Evolutionary conservation across 2,797 vertebrate genomes (phyloP).

Genomic region (Tapera naevia): DNA sequence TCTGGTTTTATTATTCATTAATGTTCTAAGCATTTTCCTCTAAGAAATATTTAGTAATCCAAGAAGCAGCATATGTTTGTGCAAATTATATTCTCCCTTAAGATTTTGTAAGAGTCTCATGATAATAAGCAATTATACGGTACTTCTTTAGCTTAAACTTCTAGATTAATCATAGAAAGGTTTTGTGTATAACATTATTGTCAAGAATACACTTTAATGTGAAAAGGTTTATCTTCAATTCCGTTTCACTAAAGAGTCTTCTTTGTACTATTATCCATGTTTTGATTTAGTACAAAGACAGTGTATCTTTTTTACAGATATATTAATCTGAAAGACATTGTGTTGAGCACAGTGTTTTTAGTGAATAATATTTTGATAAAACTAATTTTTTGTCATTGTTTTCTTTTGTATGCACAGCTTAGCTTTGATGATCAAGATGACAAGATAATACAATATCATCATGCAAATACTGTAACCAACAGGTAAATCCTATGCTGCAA

Average conservation of each 20-base stretch:
- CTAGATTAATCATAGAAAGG: slow-evolving; percentile 35
- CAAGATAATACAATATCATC: background rate
- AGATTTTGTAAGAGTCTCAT: slow-evolving; percentile 19
- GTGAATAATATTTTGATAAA: slow-evolving; percentile 34
- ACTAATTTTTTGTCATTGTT: background rate
- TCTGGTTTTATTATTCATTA: slow-evolving; percentile 30
- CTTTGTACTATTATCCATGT: background rate
- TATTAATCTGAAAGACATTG: background rate
- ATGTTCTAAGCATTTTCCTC: background rate
- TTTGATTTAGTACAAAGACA: slow-evolving; percentile 9
- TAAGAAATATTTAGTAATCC: slow-evolving; percentile 39
- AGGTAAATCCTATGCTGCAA: background rate
- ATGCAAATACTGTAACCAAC: background rate
- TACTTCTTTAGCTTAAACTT: slow-evolving; percentile 35
- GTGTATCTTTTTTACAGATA: background rate
- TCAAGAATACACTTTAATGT: background rate
- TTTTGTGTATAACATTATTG: slow-evolving; percentile 3
- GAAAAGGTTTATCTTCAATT: slow-evolving; percentile 27
- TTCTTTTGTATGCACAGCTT: background rate
- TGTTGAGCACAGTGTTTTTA: background rate
- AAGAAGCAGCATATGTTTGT: slow-evolving; percentile 36
- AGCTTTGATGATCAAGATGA: slow-evolving; percentile 7
- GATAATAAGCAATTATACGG: slow-evolving; percentile 7
- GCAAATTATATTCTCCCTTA: slow-evolving; percentile 27
- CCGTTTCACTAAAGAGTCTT: slow-evolving; percentile 6